These are phyloP conservation scores for Artibeus lituratus DNA, from an alignment of 2,797 vertebrate species.

Conservation along the genomic window DNA sequence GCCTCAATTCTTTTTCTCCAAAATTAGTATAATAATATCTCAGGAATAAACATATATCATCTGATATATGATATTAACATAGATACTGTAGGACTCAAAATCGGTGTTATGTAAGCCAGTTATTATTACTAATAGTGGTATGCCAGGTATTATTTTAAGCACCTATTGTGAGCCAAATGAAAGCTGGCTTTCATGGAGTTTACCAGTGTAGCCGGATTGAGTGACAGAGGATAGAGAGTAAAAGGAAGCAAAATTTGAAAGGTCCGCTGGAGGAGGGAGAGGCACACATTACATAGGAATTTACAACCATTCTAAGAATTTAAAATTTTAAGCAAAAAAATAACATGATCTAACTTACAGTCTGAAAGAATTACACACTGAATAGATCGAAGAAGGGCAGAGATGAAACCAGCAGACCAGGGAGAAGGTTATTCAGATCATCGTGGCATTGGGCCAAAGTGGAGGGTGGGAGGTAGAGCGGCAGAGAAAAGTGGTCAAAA, in stretches of 20 bases:
- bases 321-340: background rate
- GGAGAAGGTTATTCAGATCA: background rate
- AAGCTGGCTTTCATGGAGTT: background rate
- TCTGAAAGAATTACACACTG: background rate
- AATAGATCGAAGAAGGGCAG: background rate
- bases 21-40: background rate
- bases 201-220: background rate
- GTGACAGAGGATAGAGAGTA: background rate
- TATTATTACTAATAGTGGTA: background rate
- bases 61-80: background rate
- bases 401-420: background rate
- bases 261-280: background rate
- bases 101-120: background rate
- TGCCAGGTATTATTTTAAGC: background rate
- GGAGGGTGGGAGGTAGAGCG: background rate
- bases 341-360: background rate
- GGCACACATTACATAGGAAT: background rate
- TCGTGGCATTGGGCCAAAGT: background rate
- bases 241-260: slow-evolving; percentile 11
- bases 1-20: background rate
- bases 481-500: background rate
- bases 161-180: background rate
- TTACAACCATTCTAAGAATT: background rate
- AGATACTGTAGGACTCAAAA: background rate
- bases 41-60: background rate